Evolutionary conservation across 2,888 invertebrate genomes (phyloP).

Genomic region (Margaritifera margaritifera): DNA sequence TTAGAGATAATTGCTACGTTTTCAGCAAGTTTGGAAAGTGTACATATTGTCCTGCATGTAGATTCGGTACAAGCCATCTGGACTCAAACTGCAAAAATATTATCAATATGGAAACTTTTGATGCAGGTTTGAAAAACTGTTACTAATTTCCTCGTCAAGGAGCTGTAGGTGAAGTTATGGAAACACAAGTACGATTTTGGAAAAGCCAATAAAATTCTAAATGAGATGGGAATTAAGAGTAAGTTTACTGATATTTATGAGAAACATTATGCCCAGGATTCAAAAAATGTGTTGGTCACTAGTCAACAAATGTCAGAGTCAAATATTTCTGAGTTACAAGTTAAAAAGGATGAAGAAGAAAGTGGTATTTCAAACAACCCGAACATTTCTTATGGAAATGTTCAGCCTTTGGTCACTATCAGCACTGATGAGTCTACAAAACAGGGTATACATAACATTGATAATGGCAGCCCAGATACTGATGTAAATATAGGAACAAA

Average conservation of each 20-base stretch:
- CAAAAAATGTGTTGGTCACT: too few relatives aligned
- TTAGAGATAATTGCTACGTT: constrained; percentile 75
- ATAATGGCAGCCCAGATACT: too few relatives aligned
- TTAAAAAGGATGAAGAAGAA: too few relatives aligned
- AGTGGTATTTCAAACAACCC: too few relatives aligned
- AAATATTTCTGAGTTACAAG: too few relatives aligned
- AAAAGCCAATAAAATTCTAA: constrained; percentile 40
- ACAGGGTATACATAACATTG: too few relatives aligned
- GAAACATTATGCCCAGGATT: too few relatives aligned
- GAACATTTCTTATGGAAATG: too few relatives aligned
- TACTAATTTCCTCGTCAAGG: constrained; percentile 58
- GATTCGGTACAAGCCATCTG: constrained; percentile 86
- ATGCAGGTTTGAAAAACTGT: constrained; percentile 32
- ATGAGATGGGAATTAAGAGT: constrained; percentile 15
- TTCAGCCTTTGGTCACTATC: too few relatives aligned
- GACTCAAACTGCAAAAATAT: constrained; percentile 73
- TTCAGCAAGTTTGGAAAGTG: constrained; percentile 82
- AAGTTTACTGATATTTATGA: background rate
- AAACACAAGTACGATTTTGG: constrained; percentile 68
- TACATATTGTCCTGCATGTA: constrained; percentile 86
- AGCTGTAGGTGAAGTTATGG: constrained; percentile 64
- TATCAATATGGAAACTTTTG: constrained; percentile 52
- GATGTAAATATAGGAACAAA: too few relatives aligned
- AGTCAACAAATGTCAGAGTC: too few relatives aligned
- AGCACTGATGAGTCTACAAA: too few relatives aligned